Evolutionary conservation across 64 coral and sea anemone species (phyloP).

Genomic region (Anthopleura sola): DNA sequence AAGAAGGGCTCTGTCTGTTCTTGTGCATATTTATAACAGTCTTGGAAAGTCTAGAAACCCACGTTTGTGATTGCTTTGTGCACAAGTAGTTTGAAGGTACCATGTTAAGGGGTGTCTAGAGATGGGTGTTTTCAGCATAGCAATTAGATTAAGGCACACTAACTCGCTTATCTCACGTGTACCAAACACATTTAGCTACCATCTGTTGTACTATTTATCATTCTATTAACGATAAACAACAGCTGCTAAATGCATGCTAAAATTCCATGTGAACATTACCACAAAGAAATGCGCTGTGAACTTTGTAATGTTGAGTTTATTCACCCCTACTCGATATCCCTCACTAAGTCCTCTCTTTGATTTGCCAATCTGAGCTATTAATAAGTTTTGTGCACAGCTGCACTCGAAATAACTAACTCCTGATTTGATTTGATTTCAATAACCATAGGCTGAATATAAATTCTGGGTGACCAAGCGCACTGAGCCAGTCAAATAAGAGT

Average conservation of each 20-base stretch:
- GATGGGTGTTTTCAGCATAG: slow-evolving; percentile 13
- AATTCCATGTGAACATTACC: slow-evolving; percentile 96
- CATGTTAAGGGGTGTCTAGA: neutral
- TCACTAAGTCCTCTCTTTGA: slow-evolving; percentile 80
- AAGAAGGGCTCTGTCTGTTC: neutral
- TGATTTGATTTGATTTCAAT: slow-evolving; percentile 98
- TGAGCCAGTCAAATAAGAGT: slow-evolving; percentile 84
- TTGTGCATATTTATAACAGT: slow-evolving; percentile 2
- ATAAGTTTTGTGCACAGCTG: slow-evolving; percentile 94
- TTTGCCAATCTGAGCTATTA: slow-evolving; percentile 91
- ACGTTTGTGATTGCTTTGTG: slow-evolving; percentile 10
- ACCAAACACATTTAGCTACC: slow-evolving; percentile 95
- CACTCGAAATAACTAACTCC: slow-evolving; percentile 76
- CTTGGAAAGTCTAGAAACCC: neutral
- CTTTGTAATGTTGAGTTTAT: slow-evolving; percentile 62
- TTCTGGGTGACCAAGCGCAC: slow-evolving; percentile 91
- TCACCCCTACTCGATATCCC: slow-evolving; percentile 61
- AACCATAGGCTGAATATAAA: slow-evolving; percentile 98
- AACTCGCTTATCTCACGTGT: slow-evolving; percentile 95
- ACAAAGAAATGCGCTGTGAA: slow-evolving; percentile 91
- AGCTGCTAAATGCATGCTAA: slow-evolving; percentile 90
- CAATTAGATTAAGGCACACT: slow-evolving; percentile 94
- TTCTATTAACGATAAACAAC: slow-evolving; percentile 99
- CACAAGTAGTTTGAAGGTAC: slow-evolving; percentile 12
- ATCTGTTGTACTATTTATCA: slow-evolving; percentile 99